Percentiles rank a stretch among this genome's conserved stretches.
Evolutionary conservation across 2,113 vertebrate species (phyloP).

Genomic region (Sphyrna mokarran): DNA sequence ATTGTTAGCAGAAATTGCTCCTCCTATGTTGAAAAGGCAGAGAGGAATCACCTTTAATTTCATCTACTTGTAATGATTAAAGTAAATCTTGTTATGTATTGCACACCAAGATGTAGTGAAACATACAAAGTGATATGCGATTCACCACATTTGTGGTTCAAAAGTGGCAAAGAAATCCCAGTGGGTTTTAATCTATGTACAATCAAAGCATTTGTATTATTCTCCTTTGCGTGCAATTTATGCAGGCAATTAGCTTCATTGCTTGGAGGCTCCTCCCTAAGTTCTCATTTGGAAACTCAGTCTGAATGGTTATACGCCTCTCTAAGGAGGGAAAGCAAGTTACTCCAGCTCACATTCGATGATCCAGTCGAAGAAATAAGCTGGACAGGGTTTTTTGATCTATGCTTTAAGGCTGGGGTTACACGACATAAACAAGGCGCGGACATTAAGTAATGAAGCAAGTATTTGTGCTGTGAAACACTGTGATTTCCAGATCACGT

Average conservation of each 20-base stretch:
- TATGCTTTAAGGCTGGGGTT: background rate
- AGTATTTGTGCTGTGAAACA: background rate
- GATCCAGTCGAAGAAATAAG: background rate
- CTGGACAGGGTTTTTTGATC: background rate
- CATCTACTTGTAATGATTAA: background rate
- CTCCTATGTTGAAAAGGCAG: background rate
- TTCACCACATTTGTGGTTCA: background rate
- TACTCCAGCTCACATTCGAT: background rate
- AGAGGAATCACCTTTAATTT: background rate
- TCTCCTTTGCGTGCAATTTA: background rate
- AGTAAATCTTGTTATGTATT: background rate
- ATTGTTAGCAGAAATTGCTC: background rate
- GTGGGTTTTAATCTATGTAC: background rate
- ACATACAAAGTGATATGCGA: background rate
- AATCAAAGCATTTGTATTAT: background rate
- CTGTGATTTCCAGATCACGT: no score
- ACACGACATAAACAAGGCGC: background rate
- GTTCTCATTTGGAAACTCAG: background rate
- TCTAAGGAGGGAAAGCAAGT: background rate
- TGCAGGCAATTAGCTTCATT: background rate
- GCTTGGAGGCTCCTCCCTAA: background rate
- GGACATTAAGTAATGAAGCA: background rate
- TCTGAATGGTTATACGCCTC: background rate
- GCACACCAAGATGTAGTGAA: background rate
- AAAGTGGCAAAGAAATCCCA: background rate